Base-by-base conservation (phyloP, 2,113 vertebrate genomes). In the Neolamprologus cancellatus region DNA sequence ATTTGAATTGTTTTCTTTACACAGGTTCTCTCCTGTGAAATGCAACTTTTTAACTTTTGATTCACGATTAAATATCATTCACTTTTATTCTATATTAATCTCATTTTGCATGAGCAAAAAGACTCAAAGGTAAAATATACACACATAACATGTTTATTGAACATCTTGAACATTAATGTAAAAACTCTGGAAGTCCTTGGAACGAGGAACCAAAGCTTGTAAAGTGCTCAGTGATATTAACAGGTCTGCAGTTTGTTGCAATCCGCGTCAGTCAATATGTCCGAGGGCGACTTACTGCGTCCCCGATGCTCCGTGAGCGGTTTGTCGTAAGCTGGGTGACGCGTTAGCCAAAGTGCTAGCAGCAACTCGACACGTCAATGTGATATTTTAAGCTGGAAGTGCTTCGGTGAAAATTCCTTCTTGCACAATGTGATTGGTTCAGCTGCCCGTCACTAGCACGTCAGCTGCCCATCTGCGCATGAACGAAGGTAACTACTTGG, bases 51-150 rank as follows among this genome's bases (percentile, higher is more conserved):
- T 9, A 57, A 5, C 5, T 57, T 57, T 30, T 57, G 25, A 57
- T 9, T 57, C 55, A 57, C 2, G 14, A 57, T 30, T 9, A 30
- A 30, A 30, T 30, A 2, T 57, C 7, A 30, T 57, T 57, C 25
- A 57, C 7, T 57, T 57, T 57, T 57, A 30, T 30, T 57, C 3
- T 5, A 9, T 30, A 57, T 57, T 57, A 17, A 9, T 9, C 25
- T 3, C 14, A 57, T 30, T 57, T 57, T 57, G 25, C 54, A 30
- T 30, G 4, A 30, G 18, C 2, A 52, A 30, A 57, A 7, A 57
- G 54, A 57, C 25, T 57, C 25, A 57, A 28, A 57, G 54, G 54
- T 28, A 55, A 55, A 57, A 8, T 57, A 57, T 57, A 57, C 54
- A 28, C 54, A 57, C 23, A 1, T 8, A 57, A 57, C 54, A 57